Base-by-base conservation (phyloP, 2,888 invertebrate species). In the Drosophila antonietae region DNA sequence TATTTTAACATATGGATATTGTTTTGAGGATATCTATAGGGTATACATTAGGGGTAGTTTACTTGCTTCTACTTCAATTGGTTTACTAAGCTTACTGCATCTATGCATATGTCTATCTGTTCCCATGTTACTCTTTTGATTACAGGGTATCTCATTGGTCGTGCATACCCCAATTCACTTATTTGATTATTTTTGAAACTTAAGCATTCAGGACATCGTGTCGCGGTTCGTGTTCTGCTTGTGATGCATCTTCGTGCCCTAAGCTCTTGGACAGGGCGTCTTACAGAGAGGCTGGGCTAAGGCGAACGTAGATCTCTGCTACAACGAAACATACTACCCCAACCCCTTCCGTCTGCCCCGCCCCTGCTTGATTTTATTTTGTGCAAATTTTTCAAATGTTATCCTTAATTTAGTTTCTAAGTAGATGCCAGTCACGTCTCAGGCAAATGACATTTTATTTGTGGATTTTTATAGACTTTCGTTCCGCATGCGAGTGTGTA, bases 401-500 rank as follows among this genome's bases (percentile, higher is more conserved):
- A 87, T 87, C 89, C 86, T 87, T 89, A 87, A 89, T 87, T 89
- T 89, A 87, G 89, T 89, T 89, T 87, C 83, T 79, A 89, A 90
- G 82, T 74, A 73, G 77, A 91, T 91, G 83, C 89, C 78, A 84
- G 88, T 83, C 91, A 91, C 91, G 91, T 91, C 78, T 71, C 75
- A 85, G 89, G 86, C 91, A 91, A 90, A 91, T 91, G 91, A 90
- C 91, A 90, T 82, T 88, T 90, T 88, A 83, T 90, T 90, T 88
- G 84, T 83, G 81, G 83, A 88, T 83, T 89, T 89, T 90, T 87
- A 73, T 84, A 83, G 88, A 87, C 75, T 81, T 81, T 78, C 67
- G 47, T 15, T 60, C 39, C 56, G 68, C 57, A 52, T 65, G 47
- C 33, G 28, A 51, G 55, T 71, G 44, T 59, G 59, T 47, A 49